phyloP scores from a whole-genome alignment of 2,888 invertebrate genomes.

The Andrena praecox region DNA sequence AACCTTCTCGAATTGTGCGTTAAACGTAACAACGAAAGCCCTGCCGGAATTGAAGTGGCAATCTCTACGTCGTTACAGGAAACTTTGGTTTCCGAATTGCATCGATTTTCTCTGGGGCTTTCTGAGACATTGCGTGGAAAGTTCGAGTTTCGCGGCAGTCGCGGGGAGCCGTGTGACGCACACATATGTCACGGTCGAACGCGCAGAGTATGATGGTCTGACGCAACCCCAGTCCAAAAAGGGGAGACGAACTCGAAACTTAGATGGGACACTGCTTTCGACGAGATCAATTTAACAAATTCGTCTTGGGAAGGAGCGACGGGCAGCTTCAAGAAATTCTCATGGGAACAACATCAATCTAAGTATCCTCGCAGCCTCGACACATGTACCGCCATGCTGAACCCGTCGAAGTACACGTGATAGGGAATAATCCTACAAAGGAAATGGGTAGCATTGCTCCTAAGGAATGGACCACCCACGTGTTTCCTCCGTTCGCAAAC shows the following conservation, averaged over 20 bases:
- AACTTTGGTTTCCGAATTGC: conserved; percentile 6
- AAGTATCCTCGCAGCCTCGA: conserved; percentile 8
- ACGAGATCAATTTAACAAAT: conserved; percentile 36
- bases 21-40: no score
- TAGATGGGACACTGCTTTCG: conserved; percentile 24
- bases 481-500: no score
- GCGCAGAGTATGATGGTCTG: conserved; percentile 2
- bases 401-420: conserved; percentile 17
- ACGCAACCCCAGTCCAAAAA: conserved; percentile 4
- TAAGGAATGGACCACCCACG: no score
- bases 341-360: conserved; percentile 7
- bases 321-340: neutral
- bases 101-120: neutral
- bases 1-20: no score
- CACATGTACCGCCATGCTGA: conserved; percentile 14
- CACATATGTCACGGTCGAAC: conserved; percentile 4
- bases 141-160: conserved; percentile 43
- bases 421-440: neutral
- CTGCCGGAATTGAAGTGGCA: no score
- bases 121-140: conserved; percentile 19
- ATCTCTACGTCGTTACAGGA: neutral
- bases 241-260: conserved; percentile 21
- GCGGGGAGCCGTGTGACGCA: neutral
- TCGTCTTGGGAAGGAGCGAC: neutral
- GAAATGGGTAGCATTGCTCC: neutral